Conservation (phyloP, 2,797 vertebrate genomes). For the Mareca strepera region DNA sequence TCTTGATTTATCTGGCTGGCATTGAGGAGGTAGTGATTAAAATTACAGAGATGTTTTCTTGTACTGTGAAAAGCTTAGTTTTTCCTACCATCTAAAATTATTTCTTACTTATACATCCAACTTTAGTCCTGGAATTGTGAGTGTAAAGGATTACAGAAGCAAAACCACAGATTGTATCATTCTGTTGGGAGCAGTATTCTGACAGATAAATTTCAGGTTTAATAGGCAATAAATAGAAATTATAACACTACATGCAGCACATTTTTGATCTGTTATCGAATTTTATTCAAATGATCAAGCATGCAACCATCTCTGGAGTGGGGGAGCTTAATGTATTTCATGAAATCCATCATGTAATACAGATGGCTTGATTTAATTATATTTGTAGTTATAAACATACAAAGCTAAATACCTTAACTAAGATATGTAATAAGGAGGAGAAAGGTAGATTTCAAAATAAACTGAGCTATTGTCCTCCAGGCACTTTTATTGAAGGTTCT, state of each 20-base stretch:
- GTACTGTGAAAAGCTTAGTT: background rate
- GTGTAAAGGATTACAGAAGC: background rate
- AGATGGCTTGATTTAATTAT: background rate
- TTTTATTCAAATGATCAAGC: background rate
- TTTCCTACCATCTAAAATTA: background rate
- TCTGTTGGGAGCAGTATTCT: background rate
- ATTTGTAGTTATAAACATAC: background rate
- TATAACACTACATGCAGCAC: background rate
- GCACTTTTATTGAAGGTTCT: background rate
- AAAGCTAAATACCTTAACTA: background rate
- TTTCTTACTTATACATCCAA: background rate
- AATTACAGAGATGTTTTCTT: background rate
- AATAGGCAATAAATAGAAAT: background rate
- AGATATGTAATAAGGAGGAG: background rate
- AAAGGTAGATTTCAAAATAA: background rate
- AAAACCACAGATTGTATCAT: background rate
- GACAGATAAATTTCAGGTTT: background rate
- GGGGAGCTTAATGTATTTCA: background rate
- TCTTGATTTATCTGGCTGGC: background rate
- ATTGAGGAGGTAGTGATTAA: slow-evolving; percentile 9
- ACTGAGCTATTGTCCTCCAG: background rate
- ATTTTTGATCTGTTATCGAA: background rate
- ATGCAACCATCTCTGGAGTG: background rate
- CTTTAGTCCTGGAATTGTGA: background rate
- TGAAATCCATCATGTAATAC: background rate